Conservation (phyloP, 2,888 invertebrate genomes). For the Cyclophora albipunctata region DNA sequence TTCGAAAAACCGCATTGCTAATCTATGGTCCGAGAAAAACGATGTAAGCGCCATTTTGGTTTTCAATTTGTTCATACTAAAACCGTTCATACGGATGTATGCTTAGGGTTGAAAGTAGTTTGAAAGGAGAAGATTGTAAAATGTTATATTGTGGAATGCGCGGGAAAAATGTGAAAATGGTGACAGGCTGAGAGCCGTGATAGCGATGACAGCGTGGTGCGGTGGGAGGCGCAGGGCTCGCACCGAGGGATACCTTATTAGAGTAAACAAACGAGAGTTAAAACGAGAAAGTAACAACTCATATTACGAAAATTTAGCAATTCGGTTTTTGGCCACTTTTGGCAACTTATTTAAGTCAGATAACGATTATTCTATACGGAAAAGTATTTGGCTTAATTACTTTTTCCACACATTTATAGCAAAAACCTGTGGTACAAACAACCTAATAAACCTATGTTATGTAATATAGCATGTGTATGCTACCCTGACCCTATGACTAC, state of each 20-base stretch:
- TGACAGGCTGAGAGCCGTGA: constrained; percentile 73
- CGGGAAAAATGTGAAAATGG: constrained; percentile 69
- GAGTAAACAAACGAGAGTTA: no score
- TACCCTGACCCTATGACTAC: no score
- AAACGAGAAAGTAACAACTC: neutral
- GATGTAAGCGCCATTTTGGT: constrained; percentile 19
- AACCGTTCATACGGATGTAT: constrained; percentile 6
- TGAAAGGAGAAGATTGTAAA: neutral
- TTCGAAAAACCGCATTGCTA: constrained; percentile 70
- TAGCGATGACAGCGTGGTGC: constrained; percentile 61
- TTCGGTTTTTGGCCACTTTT: no score
- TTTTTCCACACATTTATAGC: no score
- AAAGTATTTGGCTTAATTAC: no score
- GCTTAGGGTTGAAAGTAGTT: constrained; percentile 16
- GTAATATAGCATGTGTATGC: no score
- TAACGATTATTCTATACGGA: no score
- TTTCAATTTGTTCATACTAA: neutral
- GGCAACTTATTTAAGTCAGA: no score
- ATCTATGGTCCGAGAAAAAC: constrained; percentile 27
- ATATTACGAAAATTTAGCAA: no score
- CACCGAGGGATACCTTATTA: no score
- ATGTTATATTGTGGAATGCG: constrained; percentile 21
- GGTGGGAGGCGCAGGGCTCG: constrained; percentile 45
- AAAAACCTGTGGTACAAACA: no score
- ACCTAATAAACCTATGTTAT: no score